Evolutionary conservation across 64 coral and sea anemone species (phyloP).

Genomic region (Montipora efflorescens): DNA sequence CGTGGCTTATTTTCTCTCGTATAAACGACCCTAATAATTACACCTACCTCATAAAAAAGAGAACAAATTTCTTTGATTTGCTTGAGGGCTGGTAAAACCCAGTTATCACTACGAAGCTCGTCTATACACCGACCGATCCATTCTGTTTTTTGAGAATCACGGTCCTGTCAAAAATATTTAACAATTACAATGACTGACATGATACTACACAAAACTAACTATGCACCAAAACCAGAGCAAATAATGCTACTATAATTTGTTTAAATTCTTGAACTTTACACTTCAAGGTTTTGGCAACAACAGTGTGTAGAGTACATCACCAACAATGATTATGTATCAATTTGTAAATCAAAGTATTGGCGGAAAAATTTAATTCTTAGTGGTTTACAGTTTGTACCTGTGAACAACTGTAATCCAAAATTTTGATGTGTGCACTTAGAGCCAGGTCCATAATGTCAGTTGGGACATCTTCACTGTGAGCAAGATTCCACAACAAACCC

Average conservation of each 20-base stretch:
- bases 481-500: slow-evolving; percentile 94
- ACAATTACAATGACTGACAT: too few relatives aligned
- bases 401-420: slow-evolving; percentile 99
- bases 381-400: slow-evolving; percentile 60
- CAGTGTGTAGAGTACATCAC: background rate
- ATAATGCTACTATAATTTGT: too few relatives aligned
- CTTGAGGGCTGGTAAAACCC: slow-evolving; percentile 97
- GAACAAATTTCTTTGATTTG: slow-evolving; percentile 99
- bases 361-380: too few relatives aligned
- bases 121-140: slow-evolving; percentile 99
- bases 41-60: slow-evolving; percentile 93
- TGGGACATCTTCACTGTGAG: slow-evolving; percentile 98
- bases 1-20: too few relatives aligned
- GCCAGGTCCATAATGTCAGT: slow-evolving; percentile 99
- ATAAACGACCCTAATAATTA: background rate
- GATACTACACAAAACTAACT: too few relatives aligned
- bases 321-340: background rate
- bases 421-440: slow-evolving; percentile 97
- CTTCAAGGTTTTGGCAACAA: too few relatives aligned
- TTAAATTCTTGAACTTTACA: too few relatives aligned
- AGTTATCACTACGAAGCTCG: slow-evolving; percentile 97
- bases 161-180: slow-evolving; percentile 70
- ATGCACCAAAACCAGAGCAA: too few relatives aligned
- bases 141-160: slow-evolving; percentile 98
- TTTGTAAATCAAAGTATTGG: background rate